phyloP scores from a whole-genome alignment of 2,797 vertebrate genomes.

The Trichosurus vulpecula region DNA sequence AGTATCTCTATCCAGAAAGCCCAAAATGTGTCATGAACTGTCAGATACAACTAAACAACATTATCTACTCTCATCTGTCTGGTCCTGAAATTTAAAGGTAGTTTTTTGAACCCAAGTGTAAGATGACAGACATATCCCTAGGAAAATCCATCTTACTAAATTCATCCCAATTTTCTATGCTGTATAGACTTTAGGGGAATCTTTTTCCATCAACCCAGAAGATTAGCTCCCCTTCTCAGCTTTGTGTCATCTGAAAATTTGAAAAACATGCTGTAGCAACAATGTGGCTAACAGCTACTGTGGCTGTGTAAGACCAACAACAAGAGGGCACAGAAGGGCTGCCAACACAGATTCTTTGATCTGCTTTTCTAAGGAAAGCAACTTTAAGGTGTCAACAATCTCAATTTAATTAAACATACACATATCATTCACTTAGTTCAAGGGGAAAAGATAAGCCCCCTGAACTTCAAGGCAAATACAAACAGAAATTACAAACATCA shows the following conservation, averaged over 20 bases:
- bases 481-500: too few relatives aligned
- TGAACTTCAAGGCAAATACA: too few relatives aligned
- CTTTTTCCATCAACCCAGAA: not conserved
- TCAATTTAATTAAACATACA: too few relatives aligned
- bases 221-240: not conserved
- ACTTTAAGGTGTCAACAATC: too few relatives aligned
- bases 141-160: not conserved
- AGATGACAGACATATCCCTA: not conserved
- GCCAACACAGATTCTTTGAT: too few relatives aligned
- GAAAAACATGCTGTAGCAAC: too few relatives aligned
- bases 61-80: not conserved
- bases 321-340: too few relatives aligned
- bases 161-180: not conserved
- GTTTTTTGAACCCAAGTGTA: not conserved
- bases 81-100: not conserved
- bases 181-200: not conserved
- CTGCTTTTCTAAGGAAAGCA: too few relatives aligned
- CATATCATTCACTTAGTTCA: too few relatives aligned
- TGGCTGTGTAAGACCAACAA: too few relatives aligned
- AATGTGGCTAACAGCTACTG: too few relatives aligned
- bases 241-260: not conserved
- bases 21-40: not conserved
- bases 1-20: not conserved
- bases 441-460: too few relatives aligned
- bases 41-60: not conserved